phyloP scores from a whole-genome alignment of 1,140 invertebrate genomes.

The Gerris buenoi region DNA sequence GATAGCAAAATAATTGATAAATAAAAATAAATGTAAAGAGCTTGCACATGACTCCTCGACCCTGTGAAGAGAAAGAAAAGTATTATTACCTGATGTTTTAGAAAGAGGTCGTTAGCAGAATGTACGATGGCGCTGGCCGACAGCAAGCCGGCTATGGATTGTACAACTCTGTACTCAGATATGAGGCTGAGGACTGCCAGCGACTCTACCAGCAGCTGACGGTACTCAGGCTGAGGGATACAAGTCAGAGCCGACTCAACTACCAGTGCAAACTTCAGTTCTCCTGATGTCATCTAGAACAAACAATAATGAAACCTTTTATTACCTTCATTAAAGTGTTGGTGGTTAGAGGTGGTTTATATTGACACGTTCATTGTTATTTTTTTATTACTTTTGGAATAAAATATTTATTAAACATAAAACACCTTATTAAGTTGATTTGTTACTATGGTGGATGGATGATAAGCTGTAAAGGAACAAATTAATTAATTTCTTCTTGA shows the following conservation, averaged over 20 bases:
- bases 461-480: too few species aligned
- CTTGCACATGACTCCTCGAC: background rate
- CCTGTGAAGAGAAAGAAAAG: background rate
- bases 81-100: slow-evolving; percentile 76
- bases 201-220: slow-evolving; percentile 93
- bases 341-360: too few species aligned
- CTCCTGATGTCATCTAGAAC: slow-evolving; percentile 82
- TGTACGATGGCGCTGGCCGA: slow-evolving; percentile 85
- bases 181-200: slow-evolving; percentile 88
- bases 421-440: too few species aligned
- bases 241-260: slow-evolving; percentile 95
- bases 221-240: slow-evolving; percentile 95
- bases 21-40: too few species aligned
- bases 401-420: too few species aligned
- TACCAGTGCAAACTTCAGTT: slow-evolving; percentile 94
- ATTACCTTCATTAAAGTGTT: slow-evolving; percentile 1
- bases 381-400: too few species aligned
- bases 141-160: slow-evolving; percentile 63
- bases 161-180: slow-evolving; percentile 68
- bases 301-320: slow-evolving; percentile 8
- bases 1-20: too few species aligned
- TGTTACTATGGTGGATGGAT: too few species aligned
- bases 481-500: too few species aligned
- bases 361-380: too few species aligned
- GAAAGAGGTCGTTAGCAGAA: slow-evolving; percentile 84